Evolutionary conservation across 1,140 invertebrate genomes (phyloP).

Genomic region (Drosophila leontia): DNA sequence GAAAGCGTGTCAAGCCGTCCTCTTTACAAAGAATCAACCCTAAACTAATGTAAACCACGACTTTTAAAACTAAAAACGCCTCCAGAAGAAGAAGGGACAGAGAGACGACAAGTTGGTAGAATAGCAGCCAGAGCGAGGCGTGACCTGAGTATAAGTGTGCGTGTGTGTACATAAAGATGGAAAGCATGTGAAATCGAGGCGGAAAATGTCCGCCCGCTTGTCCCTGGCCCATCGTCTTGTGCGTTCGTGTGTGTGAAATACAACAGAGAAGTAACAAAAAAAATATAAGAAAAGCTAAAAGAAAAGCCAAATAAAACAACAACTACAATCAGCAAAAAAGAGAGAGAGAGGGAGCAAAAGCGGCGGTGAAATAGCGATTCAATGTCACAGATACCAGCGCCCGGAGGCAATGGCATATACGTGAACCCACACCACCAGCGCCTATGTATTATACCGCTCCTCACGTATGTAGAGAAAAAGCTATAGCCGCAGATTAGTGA

Average conservation of each 20-base stretch:
- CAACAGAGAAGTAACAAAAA: constrained; percentile 30
- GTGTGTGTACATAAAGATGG: constrained; percentile 43
- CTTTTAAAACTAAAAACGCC: constrained; percentile 46
- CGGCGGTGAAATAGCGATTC: constrained; percentile 68
- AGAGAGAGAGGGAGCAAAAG: constrained; percentile 1
- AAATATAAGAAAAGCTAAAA: constrained; percentile 16
- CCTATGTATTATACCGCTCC: constrained; percentile 30
- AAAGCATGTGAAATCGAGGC: constrained; percentile 53
- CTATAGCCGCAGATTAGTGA: constrained; percentile 71
- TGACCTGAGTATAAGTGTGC: constrained; percentile 27
- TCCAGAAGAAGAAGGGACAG: constrained; percentile 30
- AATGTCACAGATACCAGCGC: constrained; percentile 58
- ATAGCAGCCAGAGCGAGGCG: constrained; percentile 48
- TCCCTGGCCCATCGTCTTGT: constrained; percentile 63
- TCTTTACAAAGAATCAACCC: constrained; percentile 71
- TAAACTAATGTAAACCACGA: constrained; percentile 58
- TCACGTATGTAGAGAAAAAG: constrained; percentile 47
- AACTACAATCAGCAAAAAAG: constrained; percentile 25
- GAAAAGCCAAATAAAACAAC: constrained; percentile 26
- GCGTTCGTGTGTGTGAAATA: constrained; percentile 72
- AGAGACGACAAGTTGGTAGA: constrained; percentile 42
- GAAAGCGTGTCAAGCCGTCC: constrained; percentile 79
- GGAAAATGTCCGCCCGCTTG: constrained; percentile 49
- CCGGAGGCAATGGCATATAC: constrained; percentile 23
- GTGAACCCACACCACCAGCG: constrained; percentile 8